Base-by-base conservation (phyloP, 2,888 invertebrate genomes). In the Eurytoma adleriae region DNA sequence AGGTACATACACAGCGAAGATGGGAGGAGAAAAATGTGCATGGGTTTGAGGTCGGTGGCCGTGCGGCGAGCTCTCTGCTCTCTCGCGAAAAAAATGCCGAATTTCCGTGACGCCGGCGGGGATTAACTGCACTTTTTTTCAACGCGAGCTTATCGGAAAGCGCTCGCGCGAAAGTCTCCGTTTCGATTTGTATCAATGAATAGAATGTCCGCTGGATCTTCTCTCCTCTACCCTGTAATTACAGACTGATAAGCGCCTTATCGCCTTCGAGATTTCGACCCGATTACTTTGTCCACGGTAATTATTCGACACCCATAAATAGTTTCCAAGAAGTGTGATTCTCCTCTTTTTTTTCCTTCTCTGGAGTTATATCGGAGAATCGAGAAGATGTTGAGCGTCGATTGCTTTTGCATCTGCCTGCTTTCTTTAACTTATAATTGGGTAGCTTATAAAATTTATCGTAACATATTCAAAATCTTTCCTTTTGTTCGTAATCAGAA, bases 101-200 rank as follows among this genome's bases (percentile, higher is more conserved):
- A 78, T 83, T 83, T 79, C 79, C 78, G 81, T 68, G 80, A 80
- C 77, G 81, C 78, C 81, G 54, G 71, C 24, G 81, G 75, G 71
- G 66, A 81, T 81, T 81, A 81, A 81, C 81, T 74, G 81, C 78
- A 57, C 79, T 72, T 66, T 67, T 70, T 72, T 67, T 13, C 24
- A 13, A 12, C 0, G 40, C 14, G 70, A 50, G 73, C 73, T 80
- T 77, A 69, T 77, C 71, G 72, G 61, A 70, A 48, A 50, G 18
- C 54, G 40, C 14, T 13, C 13, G n/a, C 54, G 52, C 59, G 18
- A 30, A 20, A 57, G 30, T 27, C 27, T 50, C 52, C 20, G 14
- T 57, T 50, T 73, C 72, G 81, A 81, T 78, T 78, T 76, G 81
- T 81, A 81, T 78, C 81, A 71, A 56, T 62, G 76, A 81, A 78